Conservation (phyloP, 2,113 vertebrate genomes). For the Andinoacara biseriatus region DNA sequence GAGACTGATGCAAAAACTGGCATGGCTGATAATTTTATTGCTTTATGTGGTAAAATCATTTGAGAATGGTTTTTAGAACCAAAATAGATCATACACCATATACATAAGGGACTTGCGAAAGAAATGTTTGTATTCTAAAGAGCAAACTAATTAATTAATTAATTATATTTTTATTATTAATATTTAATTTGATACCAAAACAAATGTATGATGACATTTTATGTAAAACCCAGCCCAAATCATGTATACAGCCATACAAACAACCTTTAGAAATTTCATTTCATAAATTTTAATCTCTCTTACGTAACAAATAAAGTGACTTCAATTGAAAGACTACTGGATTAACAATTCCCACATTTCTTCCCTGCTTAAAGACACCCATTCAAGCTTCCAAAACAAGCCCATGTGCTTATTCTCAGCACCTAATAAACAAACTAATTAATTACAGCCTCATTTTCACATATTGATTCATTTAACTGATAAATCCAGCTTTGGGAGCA, state of each 20-base stretch:
- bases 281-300: conserved; percentile 9
- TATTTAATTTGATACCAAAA: neutral
- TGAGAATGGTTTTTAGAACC: neutral
- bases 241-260: neutral
- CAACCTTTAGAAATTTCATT: neutral
- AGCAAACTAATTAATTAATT: neutral
- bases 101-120: neutral
- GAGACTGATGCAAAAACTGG: neutral
- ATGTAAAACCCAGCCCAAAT: neutral
- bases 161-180: neutral
- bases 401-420: conserved; percentile 8
- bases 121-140: neutral
- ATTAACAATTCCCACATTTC: neutral
- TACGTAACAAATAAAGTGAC: conserved; percentile 21
- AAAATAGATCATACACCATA: neutral
- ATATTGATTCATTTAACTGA: neutral
- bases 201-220: neutral
- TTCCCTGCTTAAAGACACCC: neutral
- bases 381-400: conserved; percentile 21
- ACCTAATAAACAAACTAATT: conserved; percentile 2
- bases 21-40: neutral
- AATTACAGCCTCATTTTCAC: conserved; percentile 6
- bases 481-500: neutral
- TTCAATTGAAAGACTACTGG: neutral
- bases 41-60: neutral